Base-by-base conservation (phyloP, 2,113 vertebrate genomes). In the Rhinopithecus roxellana region DNA sequence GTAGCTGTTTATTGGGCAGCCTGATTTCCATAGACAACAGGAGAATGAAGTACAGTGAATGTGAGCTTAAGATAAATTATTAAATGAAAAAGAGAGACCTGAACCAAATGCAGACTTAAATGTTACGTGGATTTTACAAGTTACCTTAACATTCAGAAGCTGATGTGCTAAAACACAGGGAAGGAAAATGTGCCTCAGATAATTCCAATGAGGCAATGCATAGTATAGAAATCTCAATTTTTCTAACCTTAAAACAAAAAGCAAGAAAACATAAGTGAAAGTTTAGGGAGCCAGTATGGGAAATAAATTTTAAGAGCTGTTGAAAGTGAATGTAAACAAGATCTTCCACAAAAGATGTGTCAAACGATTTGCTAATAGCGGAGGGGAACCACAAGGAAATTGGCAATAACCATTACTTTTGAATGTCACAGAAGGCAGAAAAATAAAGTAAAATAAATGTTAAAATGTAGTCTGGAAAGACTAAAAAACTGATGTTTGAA, bases 31-130 rank as follows among this genome's bases (percentile, higher is more conserved):
- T 16, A 96, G 89, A 86, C 8, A 75, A 38, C n/a, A 35, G 64
- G 40, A 48, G 82, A 94, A 95, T 27, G 16, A 22, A 92, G 18
- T 48, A 30, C 43, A 85, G 12, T 87, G 32, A 7, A 75, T 92
- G 14, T 35, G 48, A 82, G 55, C 16, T 92, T 57, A 79, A 93
- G 61, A 52, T 75, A 93, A 70, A 96, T 84, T 93, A 93, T 57
- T 52, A 84, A 90, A 88, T 87, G 32, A 70, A 89, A 89, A 81
- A 87, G 69, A 91, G n/a, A 97, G 13, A 57, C 50, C n/a, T 93
- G 59, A 95, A 92, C n/a, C 94, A 89, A 94, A 89, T 78, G 64
- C 57, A 91, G 30, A 79, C 35, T 91, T 94, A 95, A 95, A 97
- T 95, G 69, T 79, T 75, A 74, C 32, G 10, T 91, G 40, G 50